A percentile compares a stretch with the other conserved stretches of the same genome.
These are phyloP conservation scores for Conopomorpha cramerella DNA, from an alignment of 1,140 invertebrate species.

Conservation along the genomic window DNA sequence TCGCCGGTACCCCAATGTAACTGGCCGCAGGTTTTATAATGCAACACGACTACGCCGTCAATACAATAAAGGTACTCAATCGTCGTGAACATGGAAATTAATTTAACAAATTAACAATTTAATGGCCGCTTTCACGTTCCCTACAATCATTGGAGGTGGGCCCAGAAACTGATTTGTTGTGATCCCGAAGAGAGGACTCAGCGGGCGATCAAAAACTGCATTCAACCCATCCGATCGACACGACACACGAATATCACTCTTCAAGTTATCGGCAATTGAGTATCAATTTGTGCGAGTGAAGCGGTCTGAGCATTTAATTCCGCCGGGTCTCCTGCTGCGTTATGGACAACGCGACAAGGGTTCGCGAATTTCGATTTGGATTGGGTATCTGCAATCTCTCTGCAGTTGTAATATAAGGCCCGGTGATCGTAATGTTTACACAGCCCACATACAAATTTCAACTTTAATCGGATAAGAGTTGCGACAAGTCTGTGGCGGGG, in stretches of 20 bases:
- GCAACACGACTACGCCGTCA: too few relatives aligned
- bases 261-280: constrained; percentile 15
- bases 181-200: constrained; percentile 43
- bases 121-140: too few relatives aligned
- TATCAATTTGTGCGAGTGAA: constrained; percentile 16
- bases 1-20: too few relatives aligned
- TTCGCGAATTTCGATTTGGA: constrained; percentile 50
- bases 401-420: constrained; percentile 32
- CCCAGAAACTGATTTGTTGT: constrained; percentile 53
- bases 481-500: constrained; percentile 18
- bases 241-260: constrained; percentile 16
- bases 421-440: constrained; percentile 50
- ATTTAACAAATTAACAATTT: too few relatives aligned
- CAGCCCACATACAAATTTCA: constrained; percentile 42
- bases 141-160: constrained; percentile 37
- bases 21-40: too few relatives aligned
- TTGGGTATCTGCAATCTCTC: constrained; percentile 47
- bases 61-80: too few relatives aligned
- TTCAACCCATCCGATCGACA: constrained; percentile 16
- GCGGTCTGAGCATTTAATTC: constrained; percentile 35
- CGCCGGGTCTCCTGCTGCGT: constrained; percentile 47
- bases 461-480: constrained; percentile 32
- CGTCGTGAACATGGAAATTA: too few relatives aligned
- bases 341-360: constrained; percentile 45
- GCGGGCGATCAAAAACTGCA: constrained; percentile 47